Conservation (phyloP, 2,888 invertebrate species). For the Oasisia sp. region DNA sequence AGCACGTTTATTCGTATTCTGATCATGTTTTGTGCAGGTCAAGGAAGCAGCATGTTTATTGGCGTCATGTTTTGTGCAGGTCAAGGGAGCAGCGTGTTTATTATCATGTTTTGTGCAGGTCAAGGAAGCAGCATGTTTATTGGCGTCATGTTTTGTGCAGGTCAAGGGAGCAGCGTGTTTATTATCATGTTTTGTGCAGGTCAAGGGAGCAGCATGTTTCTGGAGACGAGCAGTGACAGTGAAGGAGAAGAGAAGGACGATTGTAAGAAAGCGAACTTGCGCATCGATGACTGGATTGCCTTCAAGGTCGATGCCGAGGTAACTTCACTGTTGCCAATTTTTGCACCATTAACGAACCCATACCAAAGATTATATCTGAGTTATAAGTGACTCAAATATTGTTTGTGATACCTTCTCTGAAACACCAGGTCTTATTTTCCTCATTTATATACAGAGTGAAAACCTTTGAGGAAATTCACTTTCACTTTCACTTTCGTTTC, state of each 20-base stretch:
- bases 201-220: not conserved
- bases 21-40: not conserved
- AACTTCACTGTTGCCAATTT: slow-evolving; percentile 19
- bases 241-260: slow-evolving; percentile 71
- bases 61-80: not conserved
- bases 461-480: too few species aligned
- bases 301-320: slow-evolving; percentile 78
- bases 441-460: too few species aligned
- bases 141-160: not conserved
- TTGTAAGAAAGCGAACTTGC: slow-evolving; percentile 69
- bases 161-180: not conserved
- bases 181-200: not conserved
- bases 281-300: slow-evolving; percentile 80
- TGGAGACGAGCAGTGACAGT: slow-evolving; percentile 55
- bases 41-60: not conserved
- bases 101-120: not conserved
- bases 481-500: slow-evolving; percentile 24
- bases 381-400: too few species aligned
- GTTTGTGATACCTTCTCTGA: too few species aligned
- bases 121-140: not conserved
- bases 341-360: not conserved
- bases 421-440: too few species aligned
- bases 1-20: not conserved
- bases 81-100: not conserved
- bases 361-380: too few species aligned